These are phyloP conservation scores for Parnassius smintheus DNA, from an alignment of 2,888 invertebrate species.

Conservation along the genomic window DNA sequence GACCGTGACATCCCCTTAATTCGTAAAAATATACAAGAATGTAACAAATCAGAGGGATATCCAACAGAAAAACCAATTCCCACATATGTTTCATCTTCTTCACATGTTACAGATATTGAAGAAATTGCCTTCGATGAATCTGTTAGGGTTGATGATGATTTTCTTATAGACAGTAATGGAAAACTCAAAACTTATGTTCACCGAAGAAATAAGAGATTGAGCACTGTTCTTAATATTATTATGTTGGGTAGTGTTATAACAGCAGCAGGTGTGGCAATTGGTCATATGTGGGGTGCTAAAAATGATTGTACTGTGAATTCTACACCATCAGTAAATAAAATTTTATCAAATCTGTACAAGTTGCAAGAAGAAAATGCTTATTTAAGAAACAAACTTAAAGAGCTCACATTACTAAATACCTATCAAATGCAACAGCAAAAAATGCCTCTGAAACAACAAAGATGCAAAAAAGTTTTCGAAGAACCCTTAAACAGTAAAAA, in stretches of 20 bases:
- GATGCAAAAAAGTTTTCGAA: conserved; percentile 70
- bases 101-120: conserved; percentile 34
- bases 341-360: conserved; percentile 72
- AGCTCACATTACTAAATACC: conserved; percentile 53
- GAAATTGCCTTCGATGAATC: conserved; percentile 44
- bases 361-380: conserved; percentile 75
- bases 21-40: conserved; percentile 43
- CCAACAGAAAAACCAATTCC: conserved; percentile 29
- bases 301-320: conserved; percentile 64
- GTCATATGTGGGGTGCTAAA: conserved; percentile 76
- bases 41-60: conserved; percentile 41
- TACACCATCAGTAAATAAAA: conserved; percentile 68
- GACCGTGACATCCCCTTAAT: conserved; percentile 58
- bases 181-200: conserved; percentile 76
- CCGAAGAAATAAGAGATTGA: conserved; percentile 69
- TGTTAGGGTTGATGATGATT: conserved; percentile 52
- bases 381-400: conserved; percentile 65
- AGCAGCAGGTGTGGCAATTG: conserved; percentile 73
- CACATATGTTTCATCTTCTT: conserved; percentile 43
- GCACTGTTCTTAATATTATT: conserved; percentile 70
- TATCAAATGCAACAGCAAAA: conserved; percentile 51
- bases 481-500: conserved; percentile 60
- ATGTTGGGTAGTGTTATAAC: conserved; percentile 75
- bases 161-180: conserved; percentile 52
- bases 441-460: conserved; percentile 49